These are phyloP conservation scores for Bombus haemorrhoidalis DNA, from an alignment of 1,140 invertebrate genomes.

Conservation along the genomic window DNA sequence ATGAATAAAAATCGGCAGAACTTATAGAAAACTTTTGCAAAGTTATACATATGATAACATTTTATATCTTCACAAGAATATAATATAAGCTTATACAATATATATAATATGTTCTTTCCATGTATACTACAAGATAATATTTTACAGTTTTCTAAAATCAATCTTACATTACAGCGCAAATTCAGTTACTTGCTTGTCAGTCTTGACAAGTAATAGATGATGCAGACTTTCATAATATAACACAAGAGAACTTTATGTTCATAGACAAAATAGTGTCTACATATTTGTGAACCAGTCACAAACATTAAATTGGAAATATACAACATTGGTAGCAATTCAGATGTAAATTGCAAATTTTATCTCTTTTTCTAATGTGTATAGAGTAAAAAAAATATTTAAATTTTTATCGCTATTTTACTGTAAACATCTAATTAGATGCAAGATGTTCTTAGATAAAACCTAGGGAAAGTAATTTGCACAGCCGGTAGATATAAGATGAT, in stretches of 20 bases:
- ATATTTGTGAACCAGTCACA: slow-evolving; percentile 60
- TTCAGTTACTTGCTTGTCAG: slow-evolving; percentile 50
- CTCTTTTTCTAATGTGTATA: slow-evolving; percentile 28
- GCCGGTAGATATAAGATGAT: not conserved
- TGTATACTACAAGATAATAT: slow-evolving; percentile 63
- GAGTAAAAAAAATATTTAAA: slow-evolving; percentile 51
- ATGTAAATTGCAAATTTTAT: slow-evolving; percentile 32
- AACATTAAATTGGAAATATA: slow-evolving; percentile 47
- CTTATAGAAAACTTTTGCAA: slow-evolving; percentile 61
- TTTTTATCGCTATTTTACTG: slow-evolving; percentile 30
- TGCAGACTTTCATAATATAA: slow-evolving; percentile 60
- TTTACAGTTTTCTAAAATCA: slow-evolving; percentile 50
- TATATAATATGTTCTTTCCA: slow-evolving; percentile 40
- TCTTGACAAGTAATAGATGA: slow-evolving; percentile 50
- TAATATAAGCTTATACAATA: slow-evolving; percentile 55
- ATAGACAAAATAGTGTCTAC: slow-evolving; percentile 29
- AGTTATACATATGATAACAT: slow-evolving; percentile 67
- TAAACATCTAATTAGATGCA: slow-evolving; percentile 37
- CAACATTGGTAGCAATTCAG: slow-evolving; percentile 26
- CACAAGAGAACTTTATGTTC: slow-evolving; percentile 50
- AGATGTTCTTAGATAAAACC: slow-evolving; percentile 20
- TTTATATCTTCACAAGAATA: slow-evolving; percentile 72
- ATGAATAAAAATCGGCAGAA: slow-evolving; percentile 56
- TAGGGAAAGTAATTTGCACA: slow-evolving; percentile 44
- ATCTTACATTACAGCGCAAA: slow-evolving; percentile 55